Conservation (phyloP, 2,113 vertebrate genomes). For the Odocoileus hemionus region DNA sequence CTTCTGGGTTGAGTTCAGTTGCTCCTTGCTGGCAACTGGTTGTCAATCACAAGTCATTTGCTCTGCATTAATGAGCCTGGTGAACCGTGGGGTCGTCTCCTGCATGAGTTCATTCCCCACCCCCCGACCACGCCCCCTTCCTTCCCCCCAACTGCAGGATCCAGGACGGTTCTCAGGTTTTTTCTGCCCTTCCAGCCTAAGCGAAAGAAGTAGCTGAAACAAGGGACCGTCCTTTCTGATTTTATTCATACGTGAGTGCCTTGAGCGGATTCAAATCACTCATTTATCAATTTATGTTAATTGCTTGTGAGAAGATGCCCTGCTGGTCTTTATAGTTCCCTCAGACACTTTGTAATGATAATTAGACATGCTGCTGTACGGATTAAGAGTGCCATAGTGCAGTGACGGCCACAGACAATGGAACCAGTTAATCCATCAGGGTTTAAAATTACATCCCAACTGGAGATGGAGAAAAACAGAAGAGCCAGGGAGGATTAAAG, state of each 20-base stretch:
- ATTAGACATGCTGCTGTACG: slow-evolving; percentile 89
- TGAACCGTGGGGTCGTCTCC: slow-evolving; percentile 73
- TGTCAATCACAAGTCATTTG: slow-evolving; percentile 80
- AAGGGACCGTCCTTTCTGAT: slow-evolving; percentile 80
- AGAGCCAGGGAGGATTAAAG: slow-evolving; percentile 86
- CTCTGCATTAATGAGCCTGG: slow-evolving; percentile 75
- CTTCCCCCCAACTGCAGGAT: slow-evolving; percentile 58
- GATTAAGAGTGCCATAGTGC: slow-evolving; percentile 88
- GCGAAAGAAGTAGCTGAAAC: slow-evolving; percentile 77
- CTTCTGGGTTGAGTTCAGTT: slow-evolving; percentile 71
- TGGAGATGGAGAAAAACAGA: slow-evolving; percentile 83
- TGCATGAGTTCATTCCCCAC: slow-evolving; percentile 66
- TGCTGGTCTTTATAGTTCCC: slow-evolving; percentile 88
- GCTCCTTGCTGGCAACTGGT: slow-evolving; percentile 54
- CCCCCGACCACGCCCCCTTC: background rate
- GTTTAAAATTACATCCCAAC: slow-evolving; percentile 90
- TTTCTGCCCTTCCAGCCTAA: slow-evolving; percentile 75
- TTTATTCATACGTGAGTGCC: slow-evolving; percentile 84
- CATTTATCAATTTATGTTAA: slow-evolving; percentile 94
- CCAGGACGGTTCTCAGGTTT: slow-evolving; percentile 75
- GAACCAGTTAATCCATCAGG: slow-evolving; percentile 91
- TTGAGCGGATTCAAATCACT: slow-evolving; percentile 87
- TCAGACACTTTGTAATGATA: slow-evolving; percentile 92
- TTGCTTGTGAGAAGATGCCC: slow-evolving; percentile 92
- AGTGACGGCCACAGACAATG: slow-evolving; percentile 85